Base-by-base conservation (phyloP, 35 echinoderm and acorn worm species). In the Lytechinus variegatus region DNA sequence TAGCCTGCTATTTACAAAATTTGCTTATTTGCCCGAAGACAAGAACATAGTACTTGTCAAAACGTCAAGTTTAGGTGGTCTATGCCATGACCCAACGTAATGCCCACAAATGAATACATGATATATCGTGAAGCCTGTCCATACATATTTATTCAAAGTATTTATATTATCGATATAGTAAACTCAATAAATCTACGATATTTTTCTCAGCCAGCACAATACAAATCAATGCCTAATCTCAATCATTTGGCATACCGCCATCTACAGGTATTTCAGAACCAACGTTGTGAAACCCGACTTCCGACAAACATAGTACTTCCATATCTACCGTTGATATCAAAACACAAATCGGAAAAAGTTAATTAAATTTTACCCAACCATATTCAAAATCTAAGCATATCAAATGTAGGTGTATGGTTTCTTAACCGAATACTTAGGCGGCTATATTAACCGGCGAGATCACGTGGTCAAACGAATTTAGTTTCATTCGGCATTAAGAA, bases 381-480 rank as follows among this genome's bases (percentile, higher is more conserved):
- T 79, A 79, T 79, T 79, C 66, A 79, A 24, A 79, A 79, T 19
- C 66, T 24, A 79, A 6, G 66, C 7, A 16, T 79, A 79, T 79
- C 66, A 79, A 79, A 24, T 79, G n/a, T 79, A 24, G 66, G 66
- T 79, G 66, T 79, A 24, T 79, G 16, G 6, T 79, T 79, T 5
- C 12, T 19, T 79, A 79, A 79, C 21, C 19, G n/a, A 79, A 79
- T n/a, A 7, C 6, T 4, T 24, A 7, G 66, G 66, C 66, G 66
- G 66, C 66, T 24, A 16, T 5, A n/a, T 5, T 24, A 79, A 79
- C 19, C 6, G 16, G 66, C 19, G 4, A 79, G 14, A n/a, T 99
- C 55, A 97, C 97, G 95, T 99, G 97, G 14, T n/a, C 66, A 24
- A 5, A 7, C 21, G 66, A 79, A 79, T 79, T 79, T 79, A 24